Evolutionary conservation across 2,113 vertebrate genomes (phyloP).

Genomic region (Oreochromis spilurus): DNA sequence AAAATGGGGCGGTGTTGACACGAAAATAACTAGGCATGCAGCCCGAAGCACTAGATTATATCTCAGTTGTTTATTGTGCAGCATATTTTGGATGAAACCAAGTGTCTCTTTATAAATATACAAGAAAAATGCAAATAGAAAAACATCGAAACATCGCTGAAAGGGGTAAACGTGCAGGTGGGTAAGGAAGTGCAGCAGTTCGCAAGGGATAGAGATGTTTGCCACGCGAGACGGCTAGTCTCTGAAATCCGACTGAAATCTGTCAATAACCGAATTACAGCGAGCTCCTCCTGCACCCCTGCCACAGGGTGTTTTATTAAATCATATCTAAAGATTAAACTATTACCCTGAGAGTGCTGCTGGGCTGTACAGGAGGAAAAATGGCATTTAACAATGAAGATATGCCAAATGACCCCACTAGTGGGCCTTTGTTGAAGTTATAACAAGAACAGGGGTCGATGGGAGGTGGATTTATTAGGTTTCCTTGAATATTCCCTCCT

Average conservation of each 20-base stretch:
- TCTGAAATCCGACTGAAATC: neutral
- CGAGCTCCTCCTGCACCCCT: neutral
- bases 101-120: neutral
- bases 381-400: slow-evolving; percentile 1
- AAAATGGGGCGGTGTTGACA: neutral
- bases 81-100: neutral
- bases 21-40: neutral
- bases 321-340: neutral
- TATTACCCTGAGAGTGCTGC: neutral
- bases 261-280: neutral
- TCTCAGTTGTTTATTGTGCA: neutral
- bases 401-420: neutral
- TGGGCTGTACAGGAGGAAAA: neutral
- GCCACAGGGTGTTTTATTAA: neutral
- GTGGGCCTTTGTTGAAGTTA: neutral
- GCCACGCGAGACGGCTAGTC: neutral
- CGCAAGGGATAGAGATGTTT: neutral
- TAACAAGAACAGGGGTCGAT: neutral
- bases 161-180: neutral
- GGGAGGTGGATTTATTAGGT: neutral
- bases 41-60: neutral
- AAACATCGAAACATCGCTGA: neutral
- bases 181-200: neutral
- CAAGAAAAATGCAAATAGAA: neutral
- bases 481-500: neutral